Percentiles rank a stretch among this genome's conserved stretches.
Evolutionary conservation across 2,797 vertebrate genomes (phyloP).

Genomic region (Tokudaia muenninki): DNA sequence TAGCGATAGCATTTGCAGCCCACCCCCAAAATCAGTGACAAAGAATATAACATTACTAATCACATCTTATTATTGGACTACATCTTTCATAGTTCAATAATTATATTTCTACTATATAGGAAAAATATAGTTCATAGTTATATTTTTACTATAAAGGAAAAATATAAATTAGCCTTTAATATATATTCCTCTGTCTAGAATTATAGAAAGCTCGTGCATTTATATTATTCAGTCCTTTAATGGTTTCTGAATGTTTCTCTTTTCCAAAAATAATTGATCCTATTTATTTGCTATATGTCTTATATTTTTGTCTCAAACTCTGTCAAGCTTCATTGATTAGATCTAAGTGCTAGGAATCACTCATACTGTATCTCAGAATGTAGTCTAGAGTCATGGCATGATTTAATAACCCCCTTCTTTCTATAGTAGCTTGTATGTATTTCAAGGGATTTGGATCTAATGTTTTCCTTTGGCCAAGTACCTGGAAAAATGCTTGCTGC

Average conservation of each 20-base stretch:
- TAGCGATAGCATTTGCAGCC: not conserved
- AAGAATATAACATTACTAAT: not conserved
- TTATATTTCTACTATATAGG: not conserved
- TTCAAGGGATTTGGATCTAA: not conserved
- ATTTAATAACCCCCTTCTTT: not conserved
- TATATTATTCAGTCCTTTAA: not conserved
- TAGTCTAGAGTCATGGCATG: not conserved
- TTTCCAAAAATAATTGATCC: slow-evolving; percentile 27
- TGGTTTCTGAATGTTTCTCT: not conserved
- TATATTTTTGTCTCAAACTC: slow-evolving; percentile 39
- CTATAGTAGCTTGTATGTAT: not conserved
- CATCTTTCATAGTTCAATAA: not conserved
- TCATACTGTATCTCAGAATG: not conserved
- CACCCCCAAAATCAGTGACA: not conserved
- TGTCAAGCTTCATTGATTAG: not conserved
- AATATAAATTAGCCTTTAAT: not conserved
- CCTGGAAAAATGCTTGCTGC: not conserved
- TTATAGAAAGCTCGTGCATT: not conserved
- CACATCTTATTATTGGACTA: not conserved
- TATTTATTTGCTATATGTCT: not conserved
- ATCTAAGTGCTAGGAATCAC: slow-evolving; percentile 7
- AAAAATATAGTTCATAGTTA: not conserved
- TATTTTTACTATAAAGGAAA: not conserved
- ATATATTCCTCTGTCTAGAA: not conserved
- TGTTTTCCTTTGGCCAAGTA: not conserved